Evolutionary conservation across 2,888 invertebrate genomes (phyloP).

Genomic region (Hypsopygia costalis): DNA sequence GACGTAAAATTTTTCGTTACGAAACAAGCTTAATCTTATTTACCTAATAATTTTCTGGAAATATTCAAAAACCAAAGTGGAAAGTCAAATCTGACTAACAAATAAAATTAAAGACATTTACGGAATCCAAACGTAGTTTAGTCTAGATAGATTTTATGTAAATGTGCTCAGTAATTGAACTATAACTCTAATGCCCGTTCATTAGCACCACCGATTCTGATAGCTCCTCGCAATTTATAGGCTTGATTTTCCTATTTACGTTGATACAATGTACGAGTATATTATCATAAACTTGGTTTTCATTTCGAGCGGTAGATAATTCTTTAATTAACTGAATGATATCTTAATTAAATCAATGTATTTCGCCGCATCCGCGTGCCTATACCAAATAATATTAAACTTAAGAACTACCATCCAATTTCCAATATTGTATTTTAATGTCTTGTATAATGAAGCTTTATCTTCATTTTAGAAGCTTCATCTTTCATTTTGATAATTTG

Average conservation of each 20-base stretch:
- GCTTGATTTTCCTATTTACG: constrained; percentile 23
- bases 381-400: too few species aligned
- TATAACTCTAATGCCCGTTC: constrained; percentile 50
- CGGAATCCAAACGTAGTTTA: constrained; percentile 29
- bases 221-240: constrained; percentile 28
- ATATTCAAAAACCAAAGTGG: too few species aligned
- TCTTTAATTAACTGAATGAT: constrained; percentile 8
- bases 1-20: too few species aligned
- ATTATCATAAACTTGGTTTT: constrained; percentile 6
- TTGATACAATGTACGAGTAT: constrained; percentile 4
- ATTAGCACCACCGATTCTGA: constrained; percentile 32
- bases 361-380: too few species aligned
- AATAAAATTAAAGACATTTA: background rate
- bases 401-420: too few species aligned
- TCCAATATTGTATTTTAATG: too few species aligned
- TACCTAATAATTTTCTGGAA: too few species aligned
- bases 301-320: background rate
- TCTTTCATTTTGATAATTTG: too few species aligned
- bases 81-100: too few species aligned
- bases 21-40: too few species aligned
- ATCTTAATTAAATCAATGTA: constrained; percentile 5
- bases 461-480: too few species aligned
- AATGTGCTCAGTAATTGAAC: constrained; percentile 47
- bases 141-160: constrained; percentile 47
- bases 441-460: too few species aligned